phyloP scores from a whole-genome alignment of 2,797 vertebrate species.

The Sebastes itinus region DNA sequence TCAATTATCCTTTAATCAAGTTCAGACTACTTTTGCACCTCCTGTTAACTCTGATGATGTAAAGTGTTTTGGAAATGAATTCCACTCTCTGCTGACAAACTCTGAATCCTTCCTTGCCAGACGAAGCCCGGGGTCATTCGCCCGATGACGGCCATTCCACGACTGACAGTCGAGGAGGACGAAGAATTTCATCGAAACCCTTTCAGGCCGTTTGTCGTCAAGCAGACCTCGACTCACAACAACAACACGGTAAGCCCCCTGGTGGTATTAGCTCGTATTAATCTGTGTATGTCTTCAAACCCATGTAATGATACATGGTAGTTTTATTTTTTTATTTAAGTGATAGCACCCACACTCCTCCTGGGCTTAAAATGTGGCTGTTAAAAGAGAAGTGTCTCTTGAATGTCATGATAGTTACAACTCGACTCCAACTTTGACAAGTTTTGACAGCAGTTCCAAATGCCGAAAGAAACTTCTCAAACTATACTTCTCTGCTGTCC shows the following conservation, averaged over 20 bases:
- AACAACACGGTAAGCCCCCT: constrained; percentile 80
- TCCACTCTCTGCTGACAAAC: constrained; percentile 44
- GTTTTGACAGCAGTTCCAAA: not conserved
- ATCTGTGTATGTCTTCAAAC: not conserved
- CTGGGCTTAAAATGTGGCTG: not conserved
- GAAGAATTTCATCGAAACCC: constrained; percentile 82
- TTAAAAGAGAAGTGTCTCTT: not conserved
- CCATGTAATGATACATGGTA: not conserved
- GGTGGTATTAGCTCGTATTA: not conserved
- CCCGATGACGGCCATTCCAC: constrained; percentile 83
- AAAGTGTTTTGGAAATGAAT: not conserved
- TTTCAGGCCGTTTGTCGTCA: constrained; percentile 82
- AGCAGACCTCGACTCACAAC: constrained; percentile 64
- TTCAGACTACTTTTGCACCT: not conserved
- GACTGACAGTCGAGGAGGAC: constrained; percentile 73
- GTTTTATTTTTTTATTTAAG: not conserved
- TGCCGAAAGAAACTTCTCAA: not conserved
- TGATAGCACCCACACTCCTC: not conserved
- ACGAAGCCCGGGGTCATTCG: constrained; percentile 93
- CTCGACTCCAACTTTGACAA: not conserved
- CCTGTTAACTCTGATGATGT: not conserved
- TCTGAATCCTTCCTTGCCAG: constrained; percentile 78
- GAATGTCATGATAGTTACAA: not conserved
- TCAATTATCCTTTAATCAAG: not conserved
- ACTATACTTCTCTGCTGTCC: not conserved